Evolutionary conservation across 2,888 invertebrate genomes (phyloP).

Genomic region (Acheta domesticus): DNA sequence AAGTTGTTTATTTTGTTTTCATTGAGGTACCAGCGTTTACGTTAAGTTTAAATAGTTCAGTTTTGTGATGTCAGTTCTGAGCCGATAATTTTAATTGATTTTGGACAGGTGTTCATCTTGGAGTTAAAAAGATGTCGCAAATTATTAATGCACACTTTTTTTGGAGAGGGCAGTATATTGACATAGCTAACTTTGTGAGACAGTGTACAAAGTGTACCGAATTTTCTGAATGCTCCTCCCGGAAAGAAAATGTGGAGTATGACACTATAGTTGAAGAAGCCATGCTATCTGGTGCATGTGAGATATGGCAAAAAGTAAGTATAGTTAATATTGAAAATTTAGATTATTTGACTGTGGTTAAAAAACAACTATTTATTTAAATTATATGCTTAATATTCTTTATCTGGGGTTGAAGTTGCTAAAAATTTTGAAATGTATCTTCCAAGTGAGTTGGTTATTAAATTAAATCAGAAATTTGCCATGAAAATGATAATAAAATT

Average conservation of each 20-base stretch:
- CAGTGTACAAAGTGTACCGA: conserved; percentile 40
- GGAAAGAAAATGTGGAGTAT: conserved; percentile 2
- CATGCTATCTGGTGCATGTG: not conserved
- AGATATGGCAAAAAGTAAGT: conserved; percentile 32
- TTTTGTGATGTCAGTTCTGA: no score
- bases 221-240: not conserved
- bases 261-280: conserved; percentile 9
- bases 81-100: not conserved
- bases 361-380: no score
- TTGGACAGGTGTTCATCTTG: conserved; percentile 40
- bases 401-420: no score
- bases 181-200: conserved; percentile 40
- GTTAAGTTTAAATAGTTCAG: no score
- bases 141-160: conserved; percentile 38
- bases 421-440: no score
- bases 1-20: not conserved
- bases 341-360: no score
- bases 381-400: no score
- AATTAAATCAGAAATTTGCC: no score
- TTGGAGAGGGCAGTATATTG: conserved; percentile 41
- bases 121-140: conserved; percentile 41
- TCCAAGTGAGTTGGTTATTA: no score
- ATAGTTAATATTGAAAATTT: no score
- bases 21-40: no score
- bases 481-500: no score